phyloP scores from a whole-genome alignment of 2,797 vertebrate genomes.

The Sciaenops ocellatus region DNA sequence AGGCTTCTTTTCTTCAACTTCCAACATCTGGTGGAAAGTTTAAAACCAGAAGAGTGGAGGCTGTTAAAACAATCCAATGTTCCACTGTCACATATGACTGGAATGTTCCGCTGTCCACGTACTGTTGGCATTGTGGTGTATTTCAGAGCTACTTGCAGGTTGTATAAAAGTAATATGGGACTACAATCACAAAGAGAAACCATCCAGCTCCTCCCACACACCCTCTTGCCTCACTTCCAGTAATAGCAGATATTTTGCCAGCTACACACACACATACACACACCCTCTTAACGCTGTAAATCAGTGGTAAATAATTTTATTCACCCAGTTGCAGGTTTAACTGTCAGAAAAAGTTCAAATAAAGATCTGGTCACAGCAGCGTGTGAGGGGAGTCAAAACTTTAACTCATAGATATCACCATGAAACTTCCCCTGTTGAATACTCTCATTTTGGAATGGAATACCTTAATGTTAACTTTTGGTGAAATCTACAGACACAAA shows the following conservation, averaged over 20 bases:
- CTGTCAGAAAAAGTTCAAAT: no score
- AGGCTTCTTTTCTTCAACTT: neutral
- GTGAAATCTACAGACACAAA: no score
- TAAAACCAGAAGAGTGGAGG: neutral
- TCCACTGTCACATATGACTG: neutral
- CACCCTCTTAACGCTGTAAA: neutral
- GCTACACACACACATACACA: neutral
- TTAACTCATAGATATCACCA: no score
- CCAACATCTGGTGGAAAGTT: constrained; percentile 5
- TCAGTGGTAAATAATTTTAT: neutral
- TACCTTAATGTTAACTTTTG: no score
- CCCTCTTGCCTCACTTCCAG: constrained; percentile 23
- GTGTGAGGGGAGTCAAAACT: no score
- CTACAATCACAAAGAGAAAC: neutral
- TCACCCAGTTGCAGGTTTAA: no score
- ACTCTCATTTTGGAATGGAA: no score
- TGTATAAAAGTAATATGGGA: neutral
- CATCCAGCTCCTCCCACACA: constrained; percentile 17
- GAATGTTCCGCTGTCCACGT: neutral
- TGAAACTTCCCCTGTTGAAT: no score
- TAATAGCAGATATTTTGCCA: constrained; percentile 12
- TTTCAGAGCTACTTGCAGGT: neutral
- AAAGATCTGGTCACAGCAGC: no score
- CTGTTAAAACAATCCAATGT: neutral
- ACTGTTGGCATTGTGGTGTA: neutral